These are phyloP conservation scores for Pachycephala philippinensis DNA, from an alignment of 2,113 vertebrate genomes.

Conservation along the genomic window DNA sequence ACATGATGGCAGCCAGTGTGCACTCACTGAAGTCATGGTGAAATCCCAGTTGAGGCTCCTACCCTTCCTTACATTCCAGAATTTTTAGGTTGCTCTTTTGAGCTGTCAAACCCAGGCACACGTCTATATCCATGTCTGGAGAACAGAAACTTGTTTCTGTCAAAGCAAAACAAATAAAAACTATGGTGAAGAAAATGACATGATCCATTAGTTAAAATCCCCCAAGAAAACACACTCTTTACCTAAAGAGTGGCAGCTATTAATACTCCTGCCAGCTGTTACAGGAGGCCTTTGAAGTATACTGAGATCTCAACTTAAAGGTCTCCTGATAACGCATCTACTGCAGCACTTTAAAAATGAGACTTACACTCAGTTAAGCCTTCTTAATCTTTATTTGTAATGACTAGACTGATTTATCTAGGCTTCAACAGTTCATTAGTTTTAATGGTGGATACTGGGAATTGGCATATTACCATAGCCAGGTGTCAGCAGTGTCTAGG, in stretches of 20 bases:
- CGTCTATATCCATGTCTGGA: background rate
- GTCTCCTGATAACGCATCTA: background rate
- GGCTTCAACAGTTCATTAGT: background rate
- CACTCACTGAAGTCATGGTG: background rate
- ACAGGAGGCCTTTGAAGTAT: background rate
- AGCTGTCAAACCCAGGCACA: background rate
- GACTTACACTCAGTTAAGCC: background rate
- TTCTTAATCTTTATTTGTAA: constrained; percentile 42
- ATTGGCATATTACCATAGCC: background rate
- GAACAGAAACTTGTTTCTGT: background rate
- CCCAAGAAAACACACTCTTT: background rate
- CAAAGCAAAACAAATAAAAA: constrained; percentile 1
- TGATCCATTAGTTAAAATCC: background rate
- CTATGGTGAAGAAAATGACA: background rate
- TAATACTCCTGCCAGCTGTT: constrained; percentile 16
- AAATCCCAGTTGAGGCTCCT: background rate
- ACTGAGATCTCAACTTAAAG: background rate
- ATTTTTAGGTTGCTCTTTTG: background rate
- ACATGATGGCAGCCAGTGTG: background rate
- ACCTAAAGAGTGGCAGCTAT: constrained; percentile 5
- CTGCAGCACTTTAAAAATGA: background rate
- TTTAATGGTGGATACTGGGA: background rate
- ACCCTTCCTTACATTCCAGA: background rate
- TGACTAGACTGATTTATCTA: background rate
- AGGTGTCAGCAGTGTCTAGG: background rate